phyloP scores from a whole-genome alignment of 1,140 invertebrate genomes.

The Trichoplusia ni region DNA sequence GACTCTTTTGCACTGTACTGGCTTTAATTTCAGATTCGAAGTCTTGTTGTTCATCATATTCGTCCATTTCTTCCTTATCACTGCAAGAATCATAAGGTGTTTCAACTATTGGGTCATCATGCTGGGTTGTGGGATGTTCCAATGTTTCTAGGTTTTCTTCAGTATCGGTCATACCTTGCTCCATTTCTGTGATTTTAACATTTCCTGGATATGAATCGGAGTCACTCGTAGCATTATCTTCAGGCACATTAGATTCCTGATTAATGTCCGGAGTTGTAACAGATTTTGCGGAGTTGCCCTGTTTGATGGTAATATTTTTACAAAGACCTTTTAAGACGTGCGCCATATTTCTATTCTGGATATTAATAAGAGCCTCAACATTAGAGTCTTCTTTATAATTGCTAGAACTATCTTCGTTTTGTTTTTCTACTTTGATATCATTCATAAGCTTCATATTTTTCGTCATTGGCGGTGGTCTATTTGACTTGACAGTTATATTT shows the following conservation, averaged over 20 bases:
- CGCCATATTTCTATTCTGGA: conserved; percentile 44
- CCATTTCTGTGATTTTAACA: conserved; percentile 64
- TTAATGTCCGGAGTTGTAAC: conserved; percentile 37
- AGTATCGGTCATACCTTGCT: conserved; percentile 44
- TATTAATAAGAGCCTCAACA: neutral
- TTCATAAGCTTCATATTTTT: conserved; percentile 19
- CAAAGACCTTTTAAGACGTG: conserved; percentile 62
- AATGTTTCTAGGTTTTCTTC: conserved; percentile 39
- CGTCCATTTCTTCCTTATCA: conserved; percentile 48
- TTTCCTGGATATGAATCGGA: conserved; percentile 44
- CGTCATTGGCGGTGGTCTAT: conserved; percentile 21
- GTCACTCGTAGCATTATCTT: conserved; percentile 51
- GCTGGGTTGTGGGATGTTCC: conserved; percentile 24
- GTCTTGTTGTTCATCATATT: conserved; percentile 35
- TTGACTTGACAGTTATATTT: conserved; percentile 54
- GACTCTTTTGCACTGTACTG: conserved; percentile 41
- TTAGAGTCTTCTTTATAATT: neutral
- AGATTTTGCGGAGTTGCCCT: conserved; percentile 44
- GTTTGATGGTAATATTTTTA: conserved; percentile 61
- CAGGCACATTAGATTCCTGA: conserved; percentile 39
- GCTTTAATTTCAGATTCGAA: conserved; percentile 44
- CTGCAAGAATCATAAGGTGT: conserved; percentile 51
- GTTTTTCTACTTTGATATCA: neutral
- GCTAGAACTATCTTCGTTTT: conserved; percentile 12
- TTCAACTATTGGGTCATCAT: conserved; percentile 43